These are phyloP conservation scores for Mystacides longicornis DNA, from an alignment of 2,888 invertebrate species.

Conservation along the genomic window DNA sequence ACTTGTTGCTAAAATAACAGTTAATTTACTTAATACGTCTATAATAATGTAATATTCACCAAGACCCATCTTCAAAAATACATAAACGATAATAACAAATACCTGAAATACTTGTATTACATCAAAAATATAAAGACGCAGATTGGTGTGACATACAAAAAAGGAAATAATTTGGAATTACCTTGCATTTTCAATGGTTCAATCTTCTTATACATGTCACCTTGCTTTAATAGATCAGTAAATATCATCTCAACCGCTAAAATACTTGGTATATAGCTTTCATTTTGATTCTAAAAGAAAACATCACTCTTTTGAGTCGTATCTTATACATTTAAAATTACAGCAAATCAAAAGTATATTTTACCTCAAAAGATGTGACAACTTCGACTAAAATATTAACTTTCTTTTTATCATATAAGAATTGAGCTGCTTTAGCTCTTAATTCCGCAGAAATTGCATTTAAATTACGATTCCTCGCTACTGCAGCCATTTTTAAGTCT, in stretches of 20 bases:
- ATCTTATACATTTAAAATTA: neutral
- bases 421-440: constrained; percentile 62
- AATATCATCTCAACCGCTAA: constrained; percentile 67
- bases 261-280: constrained; percentile 51
- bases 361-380: constrained; percentile 60
- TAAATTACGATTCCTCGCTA: constrained; percentile 13
- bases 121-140: too few species aligned
- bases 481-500: too few species aligned
- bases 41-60: too few species aligned
- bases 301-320: neutral
- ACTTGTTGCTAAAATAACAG: constrained; percentile 3
- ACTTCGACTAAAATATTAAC: constrained; percentile 61
- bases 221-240: constrained; percentile 57
- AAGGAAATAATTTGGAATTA: neutral
- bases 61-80: too few species aligned
- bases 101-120: too few species aligned
- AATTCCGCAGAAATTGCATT: constrained; percentile 56
- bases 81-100: too few species aligned
- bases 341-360: neutral
- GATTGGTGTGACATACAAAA: too few species aligned
- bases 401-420: constrained; percentile 57
- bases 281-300: constrained; percentile 40
- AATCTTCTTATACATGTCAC: constrained; percentile 56
- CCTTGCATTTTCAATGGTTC: constrained; percentile 52
- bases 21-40: too few species aligned